Conservation (phyloP, 2,888 invertebrate genomes). For the Eutolmus rufibarbis region DNA sequence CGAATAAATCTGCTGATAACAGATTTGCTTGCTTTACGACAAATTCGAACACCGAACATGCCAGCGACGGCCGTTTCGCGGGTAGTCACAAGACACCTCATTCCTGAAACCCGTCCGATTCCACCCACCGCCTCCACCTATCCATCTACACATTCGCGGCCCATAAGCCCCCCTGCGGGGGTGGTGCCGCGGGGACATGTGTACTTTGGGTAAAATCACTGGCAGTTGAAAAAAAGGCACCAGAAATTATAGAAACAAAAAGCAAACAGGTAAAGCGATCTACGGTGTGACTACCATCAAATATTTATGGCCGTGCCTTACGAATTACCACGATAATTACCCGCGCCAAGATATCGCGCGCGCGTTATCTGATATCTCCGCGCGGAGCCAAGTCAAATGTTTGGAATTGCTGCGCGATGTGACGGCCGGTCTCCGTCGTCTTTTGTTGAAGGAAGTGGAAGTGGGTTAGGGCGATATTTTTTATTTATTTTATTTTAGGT, state of each 20-base stretch:
- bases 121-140: neutral
- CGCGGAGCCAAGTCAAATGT: slow-evolving; percentile 20
- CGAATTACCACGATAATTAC: slow-evolving; percentile 27
- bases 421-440: neutral
- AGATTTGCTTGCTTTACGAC: neutral
- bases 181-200: neutral
- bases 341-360: neutral
- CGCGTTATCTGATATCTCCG: slow-evolving; percentile 18
- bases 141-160: neutral
- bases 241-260: neutral
- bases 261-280: slow-evolving; percentile 16
- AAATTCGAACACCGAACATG: slow-evolving; percentile 29
- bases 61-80: neutral
- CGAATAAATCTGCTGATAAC: slow-evolving; percentile 25
- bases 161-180: neutral
- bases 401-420: slow-evolving; percentile 20
- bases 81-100: slow-evolving; percentile 22
- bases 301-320: slow-evolving; percentile 28
- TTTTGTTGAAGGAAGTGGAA: neutral
- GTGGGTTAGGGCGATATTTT: slow-evolving; percentile 3
- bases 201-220: slow-evolving; percentile 11
- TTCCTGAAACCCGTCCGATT: neutral
- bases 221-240: neutral
- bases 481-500: neutral
- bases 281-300: slow-evolving; percentile 23